phyloP scores from a whole-genome alignment of 2,113 vertebrate genomes.

The Podarcis muralis region DNA sequence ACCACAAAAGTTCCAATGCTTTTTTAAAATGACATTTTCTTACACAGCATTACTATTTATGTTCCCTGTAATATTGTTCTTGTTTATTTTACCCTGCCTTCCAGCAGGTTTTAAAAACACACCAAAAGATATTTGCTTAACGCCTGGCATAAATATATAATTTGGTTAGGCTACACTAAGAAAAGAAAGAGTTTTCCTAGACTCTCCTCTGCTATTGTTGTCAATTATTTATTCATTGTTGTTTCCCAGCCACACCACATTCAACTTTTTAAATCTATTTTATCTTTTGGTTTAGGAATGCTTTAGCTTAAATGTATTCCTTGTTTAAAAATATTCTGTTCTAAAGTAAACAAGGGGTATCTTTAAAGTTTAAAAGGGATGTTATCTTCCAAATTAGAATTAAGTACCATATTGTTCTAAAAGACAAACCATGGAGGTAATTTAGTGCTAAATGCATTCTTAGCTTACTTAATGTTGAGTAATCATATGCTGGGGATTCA shows the following conservation, averaged over 20 bases:
- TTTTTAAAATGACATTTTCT: conserved; percentile 40
- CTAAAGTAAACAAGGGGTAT: not conserved
- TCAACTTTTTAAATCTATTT: conserved; percentile 23
- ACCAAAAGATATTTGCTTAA: conserved; percentile 58
- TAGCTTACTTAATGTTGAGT: not conserved
- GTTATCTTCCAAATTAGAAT: conserved; percentile 12
- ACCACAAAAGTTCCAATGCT: conserved; percentile 23
- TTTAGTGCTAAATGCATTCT: not conserved
- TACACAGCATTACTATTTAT: conserved; percentile 48
- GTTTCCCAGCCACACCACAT: conserved; percentile 30
- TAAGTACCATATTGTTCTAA: conserved; percentile 30
- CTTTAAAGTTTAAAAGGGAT: conserved; percentile 37
- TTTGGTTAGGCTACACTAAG: conserved; percentile 37
- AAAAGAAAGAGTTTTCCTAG: conserved; percentile 49
- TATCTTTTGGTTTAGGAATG: conserved; percentile 29
- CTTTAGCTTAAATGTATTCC: conserved; percentile 34
- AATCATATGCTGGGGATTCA: not conserved
- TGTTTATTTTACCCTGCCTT: conserved; percentile 52
- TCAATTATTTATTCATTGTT: conserved; percentile 57
- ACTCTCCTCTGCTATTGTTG: conserved; percentile 43
- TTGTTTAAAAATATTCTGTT: conserved; percentile 26
- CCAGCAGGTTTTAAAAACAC: conserved; percentile 51
- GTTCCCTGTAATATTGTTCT: conserved; percentile 47
- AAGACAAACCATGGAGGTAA: not conserved
- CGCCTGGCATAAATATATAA: conserved; percentile 59